Evolutionary conservation across 2,113 vertebrate species (phyloP).

Genomic region (Erythrocercus mccallii): DNA sequence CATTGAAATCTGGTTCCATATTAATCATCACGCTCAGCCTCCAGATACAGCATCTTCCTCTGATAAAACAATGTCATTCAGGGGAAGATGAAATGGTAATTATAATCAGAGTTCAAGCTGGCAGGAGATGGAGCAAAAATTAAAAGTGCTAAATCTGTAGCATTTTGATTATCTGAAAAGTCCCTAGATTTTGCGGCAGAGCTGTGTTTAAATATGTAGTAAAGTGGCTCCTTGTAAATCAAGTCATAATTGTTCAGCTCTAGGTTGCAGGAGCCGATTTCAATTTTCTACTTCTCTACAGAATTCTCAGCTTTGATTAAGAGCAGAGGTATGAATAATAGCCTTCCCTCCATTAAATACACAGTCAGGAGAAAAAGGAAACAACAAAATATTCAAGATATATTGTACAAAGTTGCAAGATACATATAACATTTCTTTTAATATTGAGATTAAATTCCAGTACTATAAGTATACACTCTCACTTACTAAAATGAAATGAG

Average conservation of each 20-base stretch:
- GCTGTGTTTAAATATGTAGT: conserved; percentile 59
- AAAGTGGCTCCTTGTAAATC: conserved; percentile 72
- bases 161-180: conserved; percentile 75
- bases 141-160: conserved; percentile 75
- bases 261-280: conserved; percentile 44
- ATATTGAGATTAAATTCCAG: not conserved
- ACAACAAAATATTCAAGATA: not conserved
- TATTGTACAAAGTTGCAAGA: not conserved
- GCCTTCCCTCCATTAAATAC: conserved; percentile 29
- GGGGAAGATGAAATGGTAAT: conserved; percentile 73
- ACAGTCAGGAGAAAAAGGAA: conserved; percentile 8
- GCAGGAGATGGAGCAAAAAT: conserved; percentile 73
- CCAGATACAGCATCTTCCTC: conserved; percentile 48
- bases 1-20: not conserved
- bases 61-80: conserved; percentile 73
- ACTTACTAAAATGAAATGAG: not conserved
- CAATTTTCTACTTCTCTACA: conserved; percentile 55
- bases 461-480: not conserved
- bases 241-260: conserved; percentile 71
- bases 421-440: not conserved
- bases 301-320: conserved; percentile 70
- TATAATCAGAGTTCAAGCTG: conserved; percentile 79
- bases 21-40: not conserved
- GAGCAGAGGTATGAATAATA: conserved; percentile 61
- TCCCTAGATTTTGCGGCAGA: conserved; percentile 68